Evolutionary conservation across 2,888 invertebrate genomes (phyloP), one percentile per base, ranked within the genome.

Genomic region (Hypomecis punctinalis): DNA sequence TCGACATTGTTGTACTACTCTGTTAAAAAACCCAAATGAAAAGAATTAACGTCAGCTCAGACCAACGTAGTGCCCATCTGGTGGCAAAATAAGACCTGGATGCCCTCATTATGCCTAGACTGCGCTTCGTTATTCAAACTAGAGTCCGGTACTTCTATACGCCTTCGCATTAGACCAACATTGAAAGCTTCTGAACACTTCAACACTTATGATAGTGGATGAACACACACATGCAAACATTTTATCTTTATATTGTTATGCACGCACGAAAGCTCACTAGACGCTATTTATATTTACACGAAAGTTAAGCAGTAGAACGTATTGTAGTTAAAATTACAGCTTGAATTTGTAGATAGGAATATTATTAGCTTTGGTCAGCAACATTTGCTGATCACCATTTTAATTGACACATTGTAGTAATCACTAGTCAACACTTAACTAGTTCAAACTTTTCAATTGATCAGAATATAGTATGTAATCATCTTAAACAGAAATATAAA

Each of bases 71-170:
- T 23, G 3, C 23, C 23, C 1, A 2, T 23, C 23, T 23, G 23
- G 23, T 23, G 23, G 23, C 23, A 2, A 23, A 23, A 23, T 23
- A 23, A 23, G 23, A 23, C 23, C 23, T 23, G 23, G 23, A 39
- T 39, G 39, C 39, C 39, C 39, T 39, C 0, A 39, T 10, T 35
- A 74, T 54, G 69, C 67, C 53, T 78, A 72, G 71, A 73, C 57
- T 69, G 68, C 55, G 64, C 78, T 75, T 78, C 71, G 61, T 67
- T 49, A 67, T 57, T 71, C 37, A 61, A 48, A 42, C 10, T 55
- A 59, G 49, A 59, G 49, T 49, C 63, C 47, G 45, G 49, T 55
- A 63, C 49, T 59, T 58, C 52, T 63, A 48, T 52, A 58, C 47
- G 57, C 58, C 58, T 57, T 51, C 43, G 54, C 63, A 59, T 63